Conservation (phyloP, 2,113 vertebrate species). For the Falcunculus frontatus region DNA sequence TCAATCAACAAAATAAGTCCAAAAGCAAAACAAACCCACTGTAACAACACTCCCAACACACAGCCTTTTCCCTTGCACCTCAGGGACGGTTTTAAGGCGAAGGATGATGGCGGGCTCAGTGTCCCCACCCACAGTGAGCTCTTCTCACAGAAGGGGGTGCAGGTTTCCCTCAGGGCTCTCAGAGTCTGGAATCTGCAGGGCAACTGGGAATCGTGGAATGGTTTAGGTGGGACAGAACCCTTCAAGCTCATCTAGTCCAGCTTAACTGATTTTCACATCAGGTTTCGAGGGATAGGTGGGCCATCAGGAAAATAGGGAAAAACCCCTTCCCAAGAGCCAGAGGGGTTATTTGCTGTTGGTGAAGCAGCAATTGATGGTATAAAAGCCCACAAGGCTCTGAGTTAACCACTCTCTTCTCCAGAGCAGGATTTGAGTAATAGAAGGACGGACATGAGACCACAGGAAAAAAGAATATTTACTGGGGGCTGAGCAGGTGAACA, state of each 20-base stretch:
- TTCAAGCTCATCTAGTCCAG: neutral
- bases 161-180: neutral
- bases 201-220: neutral
- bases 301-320: neutral
- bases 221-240: neutral
- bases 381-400: neutral
- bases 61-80: neutral
- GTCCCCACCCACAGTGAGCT: neutral
- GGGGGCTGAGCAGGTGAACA: neutral
- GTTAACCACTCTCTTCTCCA: neutral
- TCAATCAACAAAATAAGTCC: neutral
- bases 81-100: neutral
- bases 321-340: neutral
- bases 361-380: neutral
- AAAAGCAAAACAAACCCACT: neutral
- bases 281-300: neutral
- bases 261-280: fast-evolving
- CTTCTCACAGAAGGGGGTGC: neutral
- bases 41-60: neutral
- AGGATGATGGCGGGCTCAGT: neutral
- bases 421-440: neutral
- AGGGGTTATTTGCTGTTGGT: neutral
- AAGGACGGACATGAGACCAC: neutral
- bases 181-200: neutral
- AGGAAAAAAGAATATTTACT: neutral